Evolutionary conservation across 2,888 invertebrate genomes (phyloP), one percentile per base, ranked within the genome.

Genomic region (Oasisia sp.): DNA sequence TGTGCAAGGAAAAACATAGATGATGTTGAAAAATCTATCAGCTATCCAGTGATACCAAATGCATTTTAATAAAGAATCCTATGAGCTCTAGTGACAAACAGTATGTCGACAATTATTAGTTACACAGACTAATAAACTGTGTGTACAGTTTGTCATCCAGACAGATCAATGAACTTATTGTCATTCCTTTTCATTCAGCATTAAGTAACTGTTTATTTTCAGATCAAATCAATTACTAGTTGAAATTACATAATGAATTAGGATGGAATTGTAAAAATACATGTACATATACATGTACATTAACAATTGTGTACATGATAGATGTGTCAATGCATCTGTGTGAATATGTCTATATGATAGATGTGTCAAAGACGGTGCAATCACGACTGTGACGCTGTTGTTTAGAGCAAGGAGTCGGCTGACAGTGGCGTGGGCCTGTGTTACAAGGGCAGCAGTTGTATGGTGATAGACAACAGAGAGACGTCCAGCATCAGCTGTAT

Each of bases 371-470:
- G 74, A 2, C 27, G 27, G 74, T 74, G 27, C 7, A 27, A n/a
- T 74, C 14, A 14, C 27, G 27, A 7, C 27, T 74, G 74, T 50
- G 9, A 50, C 14, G 74, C 27, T 74, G 74, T 74, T 74, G 19
- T 74, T 74, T 74, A 74, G 74, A 74, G 74, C 7, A 74, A 74
- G 27, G 74, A 74, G 19, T 74, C 74, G 7, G 74, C 74, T 19
- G 74, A 74, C 74, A 74, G 74, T 74, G 74, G 74, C 74, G 74
- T 74, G 74, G 74, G 74, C 19, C 91, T 92, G 89, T 92, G 92
- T 19, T 89, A 89, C 56, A 92, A 91, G 11, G 91, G 91, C n/a
- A 91, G 91, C 7, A 74, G 92, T 3, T 91, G 45, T 19, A 91
- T 91, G 14, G 89, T 91, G 32, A 74, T 89, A 32, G 92, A 92